Conservation (phyloP, 2,797 vertebrate species). For the Limnodromus scolopaceus region DNA sequence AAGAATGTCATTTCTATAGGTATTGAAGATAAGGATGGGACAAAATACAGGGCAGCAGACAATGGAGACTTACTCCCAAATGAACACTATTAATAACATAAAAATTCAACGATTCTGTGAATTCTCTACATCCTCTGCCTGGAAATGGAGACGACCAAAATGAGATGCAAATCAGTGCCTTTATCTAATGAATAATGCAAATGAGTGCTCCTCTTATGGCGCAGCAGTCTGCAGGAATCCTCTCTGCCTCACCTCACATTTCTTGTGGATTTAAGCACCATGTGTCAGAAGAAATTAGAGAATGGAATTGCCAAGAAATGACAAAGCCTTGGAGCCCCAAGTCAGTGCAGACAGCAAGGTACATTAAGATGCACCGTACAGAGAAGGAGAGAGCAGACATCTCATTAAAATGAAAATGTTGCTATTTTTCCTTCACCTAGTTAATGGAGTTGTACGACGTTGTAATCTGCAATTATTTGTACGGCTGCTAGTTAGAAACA, state of each 20-base stretch:
- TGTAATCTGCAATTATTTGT: constrained; percentile 62
- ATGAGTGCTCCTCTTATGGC: constrained; percentile 72
- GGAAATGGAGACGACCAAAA: constrained; percentile 69
- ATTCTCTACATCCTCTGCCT: constrained; percentile 63
- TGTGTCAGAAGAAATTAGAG: constrained; percentile 81
- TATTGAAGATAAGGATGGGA: constrained; percentile 7
- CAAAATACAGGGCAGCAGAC: constrained; percentile 46
- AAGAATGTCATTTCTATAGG: neutral
- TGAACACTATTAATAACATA: constrained; percentile 61
- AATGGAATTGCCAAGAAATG: constrained; percentile 73
- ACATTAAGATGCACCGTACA: constrained; percentile 62
- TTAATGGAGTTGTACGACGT: constrained; percentile 75
- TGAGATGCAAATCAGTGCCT: constrained; percentile 82
- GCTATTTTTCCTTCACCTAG: constrained; percentile 77
- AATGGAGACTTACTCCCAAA: constrained; percentile 47
- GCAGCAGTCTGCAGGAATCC: constrained; percentile 78
- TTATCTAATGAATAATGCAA: constrained; percentile 87
- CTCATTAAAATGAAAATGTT: constrained; percentile 81
- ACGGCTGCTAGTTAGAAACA: constrained; percentile 40
- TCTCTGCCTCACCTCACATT: constrained; percentile 78
- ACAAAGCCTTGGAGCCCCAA: constrained; percentile 71
- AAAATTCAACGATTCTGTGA: constrained; percentile 60
- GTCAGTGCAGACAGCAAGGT: constrained; percentile 65
- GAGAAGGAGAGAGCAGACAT: constrained; percentile 65
- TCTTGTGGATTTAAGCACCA: constrained; percentile 77